Conservation (phyloP, 2,797 vertebrate species). For the Tapirus indicus region DNA sequence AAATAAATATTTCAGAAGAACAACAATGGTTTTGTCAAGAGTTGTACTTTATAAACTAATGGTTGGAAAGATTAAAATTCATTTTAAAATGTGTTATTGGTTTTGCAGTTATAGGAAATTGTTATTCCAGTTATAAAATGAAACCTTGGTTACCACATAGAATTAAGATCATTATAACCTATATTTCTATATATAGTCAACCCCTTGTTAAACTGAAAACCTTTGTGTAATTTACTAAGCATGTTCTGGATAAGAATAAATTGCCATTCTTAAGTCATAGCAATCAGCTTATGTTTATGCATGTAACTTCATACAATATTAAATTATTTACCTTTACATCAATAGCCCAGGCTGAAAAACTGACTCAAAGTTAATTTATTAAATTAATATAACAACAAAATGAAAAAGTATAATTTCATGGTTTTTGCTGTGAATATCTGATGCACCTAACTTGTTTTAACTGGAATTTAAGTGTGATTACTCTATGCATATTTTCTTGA, state of each 20-base stretch:
- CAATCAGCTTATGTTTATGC: background rate
- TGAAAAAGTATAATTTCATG: background rate
- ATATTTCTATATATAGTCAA: slow-evolving; percentile 38
- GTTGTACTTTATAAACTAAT: background rate
- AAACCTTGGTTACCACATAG: slow-evolving; percentile 40
- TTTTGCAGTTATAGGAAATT: slow-evolving; percentile 41
- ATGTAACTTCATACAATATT: slow-evolving; percentile 49
- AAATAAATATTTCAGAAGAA: slow-evolving; percentile 18
- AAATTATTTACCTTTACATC: slow-evolving; percentile 63
- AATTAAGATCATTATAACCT: slow-evolving; percentile 41
- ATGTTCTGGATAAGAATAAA: slow-evolving; percentile 56
- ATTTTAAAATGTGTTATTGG: slow-evolving; percentile 19
- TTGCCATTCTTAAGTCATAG: background rate
- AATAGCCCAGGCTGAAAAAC: slow-evolving; percentile 65
- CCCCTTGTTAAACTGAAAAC: slow-evolving; percentile 34
- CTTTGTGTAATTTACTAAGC: slow-evolving; percentile 22
- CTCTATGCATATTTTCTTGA: slow-evolving; percentile 74
- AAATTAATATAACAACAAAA: slow-evolving; percentile 74
- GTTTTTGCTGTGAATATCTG: slow-evolving; percentile 73
- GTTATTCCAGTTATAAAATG: slow-evolving; percentile 14
- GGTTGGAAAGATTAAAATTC: slow-evolving; percentile 53
- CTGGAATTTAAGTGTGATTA: slow-evolving; percentile 81
- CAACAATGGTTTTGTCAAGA: slow-evolving; percentile 59
- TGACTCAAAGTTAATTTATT: slow-evolving; percentile 67
- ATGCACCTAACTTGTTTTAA: slow-evolving; percentile 80